Percentiles rank a stretch among this genome's conserved stretches.
phyloP scores from a whole-genome alignment of 2,797 vertebrate species.

The Typhlichthys subterraneus region DNA sequence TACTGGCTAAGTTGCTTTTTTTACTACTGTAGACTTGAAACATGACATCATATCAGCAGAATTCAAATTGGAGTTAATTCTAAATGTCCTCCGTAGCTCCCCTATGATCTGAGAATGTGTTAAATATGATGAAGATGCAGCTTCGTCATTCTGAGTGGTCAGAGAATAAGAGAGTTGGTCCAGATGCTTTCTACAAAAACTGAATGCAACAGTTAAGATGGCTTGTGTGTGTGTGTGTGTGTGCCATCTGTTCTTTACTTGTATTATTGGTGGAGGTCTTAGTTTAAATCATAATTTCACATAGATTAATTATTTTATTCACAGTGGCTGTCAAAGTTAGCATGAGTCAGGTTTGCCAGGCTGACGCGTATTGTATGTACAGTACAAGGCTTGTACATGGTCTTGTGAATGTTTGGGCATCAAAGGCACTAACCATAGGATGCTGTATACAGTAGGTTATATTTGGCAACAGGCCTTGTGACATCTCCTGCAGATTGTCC shows the following conservation, averaged over 20 bases:
- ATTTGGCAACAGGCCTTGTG: too few relatives aligned
- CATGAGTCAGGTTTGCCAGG: conserved; percentile 18
- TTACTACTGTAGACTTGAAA: conserved; percentile 18
- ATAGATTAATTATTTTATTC: conserved; percentile 29
- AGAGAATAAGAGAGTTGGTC: conserved; percentile 14
- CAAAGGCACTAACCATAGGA: conserved; percentile 3
- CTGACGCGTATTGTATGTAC: conserved; percentile 34
- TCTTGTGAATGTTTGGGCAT: conserved; percentile 8
- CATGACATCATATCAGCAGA: conserved; percentile 39
- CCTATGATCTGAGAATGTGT: conserved; percentile 35
- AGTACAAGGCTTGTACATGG: conserved; percentile 9
- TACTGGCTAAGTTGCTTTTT: conserved; percentile 12
- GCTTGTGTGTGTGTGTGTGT: background rate
- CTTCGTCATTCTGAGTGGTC: conserved; percentile 40
- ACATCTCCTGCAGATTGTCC: too few relatives aligned
- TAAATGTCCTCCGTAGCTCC: conserved; percentile 51
- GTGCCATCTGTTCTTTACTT: conserved; percentile 4
- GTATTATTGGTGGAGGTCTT: background rate
- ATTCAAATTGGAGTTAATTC: conserved; percentile 57
- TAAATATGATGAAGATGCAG: conserved; percentile 41
- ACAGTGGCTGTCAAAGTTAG: conserved; percentile 12
- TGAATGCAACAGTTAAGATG: conserved; percentile 1
- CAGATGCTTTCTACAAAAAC: conserved; percentile 12
- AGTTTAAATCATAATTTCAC: conserved; percentile 35
- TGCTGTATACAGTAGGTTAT: background rate